Base-by-base conservation (phyloP, 2,797 vertebrate genomes). In the Dendrocincla tyrannina region DNA sequence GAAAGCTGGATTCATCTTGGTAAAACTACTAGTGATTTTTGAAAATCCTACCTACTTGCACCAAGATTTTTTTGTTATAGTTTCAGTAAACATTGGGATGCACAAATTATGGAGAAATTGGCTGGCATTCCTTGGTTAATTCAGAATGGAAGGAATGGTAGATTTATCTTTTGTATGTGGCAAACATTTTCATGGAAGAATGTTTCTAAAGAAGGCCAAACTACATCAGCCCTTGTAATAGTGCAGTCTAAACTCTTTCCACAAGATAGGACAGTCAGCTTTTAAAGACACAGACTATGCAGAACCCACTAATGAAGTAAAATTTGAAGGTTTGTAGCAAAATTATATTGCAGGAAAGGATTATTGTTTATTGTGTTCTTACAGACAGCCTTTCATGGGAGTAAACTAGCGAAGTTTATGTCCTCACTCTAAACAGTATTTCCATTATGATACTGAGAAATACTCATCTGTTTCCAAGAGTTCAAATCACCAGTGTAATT, bases 401-500 rank as follows among this genome's bases (percentile, higher is more conserved):
- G 5, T 20, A 77, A 73, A 77, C 12, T 19, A 41, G 11, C 33
- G 23, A 74, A 46, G 44, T 63, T 52, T 20, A 42, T 4, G 3
- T 50, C 17, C 28, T 84, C 14, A 7, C 50, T 78, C 76, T 68
- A 69, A 47, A 53, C 6, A 53, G 5, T 5, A 4, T 79, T 84
- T 80, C 42, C 28, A 14, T 49, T 22, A 64, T 66, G 42, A 66
- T 11, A 9, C 17, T 47, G 27, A 62, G 33, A 89, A 79, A 25
- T 50, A 42, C 16, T 80, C 33, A 22, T 4, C 11, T 87, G 27
- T 92, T 94, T 74, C 67, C 49, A 10, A 84, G 42, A 74, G 20
- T 78, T 89, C 41, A 81, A 76, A 88, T 72, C 35, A 80, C 33
- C 70, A 49, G 8, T 27, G 39, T 63, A 80, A 80, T 89, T 92